phyloP scores from a whole-genome alignment of 2,797 vertebrate species.

The Emydoidea blandingii region DNA sequence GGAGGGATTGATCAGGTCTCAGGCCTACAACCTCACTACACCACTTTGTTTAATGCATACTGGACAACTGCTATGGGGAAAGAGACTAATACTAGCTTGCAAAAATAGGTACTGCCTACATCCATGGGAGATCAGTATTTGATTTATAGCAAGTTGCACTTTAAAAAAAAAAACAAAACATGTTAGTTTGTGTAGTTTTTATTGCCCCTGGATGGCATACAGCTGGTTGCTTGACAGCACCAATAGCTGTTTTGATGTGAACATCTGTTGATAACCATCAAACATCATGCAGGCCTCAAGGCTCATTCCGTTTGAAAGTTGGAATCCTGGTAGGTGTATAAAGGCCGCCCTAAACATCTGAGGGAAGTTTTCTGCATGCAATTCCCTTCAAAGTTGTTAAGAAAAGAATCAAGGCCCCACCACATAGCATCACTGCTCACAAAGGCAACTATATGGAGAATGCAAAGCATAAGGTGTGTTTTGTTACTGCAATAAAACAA shows the following conservation, averaged over 20 bases:
- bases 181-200: fast-evolving
- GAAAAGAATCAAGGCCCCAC: neutral
- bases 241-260: neutral
- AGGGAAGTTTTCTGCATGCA: neutral
- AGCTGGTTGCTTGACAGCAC: neutral
- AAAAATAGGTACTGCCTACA: neutral
- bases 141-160: slow-evolving; percentile 13
- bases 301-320: neutral
- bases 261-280: neutral
- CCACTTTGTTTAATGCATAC: neutral
- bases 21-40: neutral
- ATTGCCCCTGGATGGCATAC: neutral
- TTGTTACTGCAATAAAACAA: neutral
- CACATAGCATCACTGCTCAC: neutral
- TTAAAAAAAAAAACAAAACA: neutral
- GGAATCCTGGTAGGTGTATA: neutral
- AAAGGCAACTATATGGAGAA: neutral
- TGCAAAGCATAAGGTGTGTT: neutral
- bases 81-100: neutral
- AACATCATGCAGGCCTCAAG: slow-evolving; percentile 11
- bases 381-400: neutral
- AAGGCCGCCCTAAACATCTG: neutral
- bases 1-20: too few species aligned
- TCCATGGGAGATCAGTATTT: neutral
- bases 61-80: neutral